Conservation (phyloP, 2,888 invertebrate species). For the Chromoteleia sp. region DNA sequence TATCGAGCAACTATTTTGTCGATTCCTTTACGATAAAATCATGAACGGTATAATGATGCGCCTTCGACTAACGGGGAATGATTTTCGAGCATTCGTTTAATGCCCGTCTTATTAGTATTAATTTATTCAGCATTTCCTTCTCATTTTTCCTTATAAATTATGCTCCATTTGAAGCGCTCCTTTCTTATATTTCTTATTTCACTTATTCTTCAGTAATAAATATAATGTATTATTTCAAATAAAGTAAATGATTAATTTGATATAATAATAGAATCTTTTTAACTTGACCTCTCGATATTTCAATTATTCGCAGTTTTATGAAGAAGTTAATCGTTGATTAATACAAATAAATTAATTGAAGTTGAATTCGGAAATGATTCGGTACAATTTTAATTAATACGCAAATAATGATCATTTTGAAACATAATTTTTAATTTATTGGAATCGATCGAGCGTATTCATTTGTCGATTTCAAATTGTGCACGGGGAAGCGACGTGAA, state of each 20-base stretch:
- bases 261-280: no score
- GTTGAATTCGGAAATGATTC: no score
- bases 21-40: background rate
- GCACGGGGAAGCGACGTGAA: background rate
- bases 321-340: no score
- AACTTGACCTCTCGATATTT: no score
- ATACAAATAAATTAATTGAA: no score
- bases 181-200: no score
- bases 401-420: no score
- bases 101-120: conserved; percentile 16
- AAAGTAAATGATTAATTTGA: no score
- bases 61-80: conserved; percentile 13
- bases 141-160: conserved; percentile 23
- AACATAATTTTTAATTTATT: no score
- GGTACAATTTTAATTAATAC: no score
- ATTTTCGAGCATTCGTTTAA: conserved; percentile 16
- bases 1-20: conserved; percentile 12
- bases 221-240: no score
- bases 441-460: background rate
- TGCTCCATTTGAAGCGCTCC: background rate
- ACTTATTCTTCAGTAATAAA: background rate
- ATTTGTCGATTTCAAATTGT: background rate
- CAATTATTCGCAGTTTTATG: no score
- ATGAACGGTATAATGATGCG: conserved; percentile 4
- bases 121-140: conserved; percentile 17